Conservation (phyloP, 2,888 invertebrate species). For the Acleris laterana region DNA sequence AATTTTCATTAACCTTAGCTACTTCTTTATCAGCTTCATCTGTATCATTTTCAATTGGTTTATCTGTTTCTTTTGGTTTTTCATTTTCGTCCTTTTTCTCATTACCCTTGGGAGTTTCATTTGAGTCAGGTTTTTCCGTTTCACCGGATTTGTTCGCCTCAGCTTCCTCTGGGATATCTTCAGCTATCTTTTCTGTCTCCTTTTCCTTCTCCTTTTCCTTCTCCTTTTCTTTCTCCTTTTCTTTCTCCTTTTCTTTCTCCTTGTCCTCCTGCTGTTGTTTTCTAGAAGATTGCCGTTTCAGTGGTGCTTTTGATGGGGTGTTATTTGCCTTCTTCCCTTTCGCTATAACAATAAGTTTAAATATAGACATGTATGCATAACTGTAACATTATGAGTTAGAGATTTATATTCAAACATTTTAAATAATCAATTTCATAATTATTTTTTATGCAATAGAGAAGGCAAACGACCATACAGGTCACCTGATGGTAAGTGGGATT, state of each 20-base stretch:
- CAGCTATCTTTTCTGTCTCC: slow-evolving; percentile 27
- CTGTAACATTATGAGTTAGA: too few species aligned
- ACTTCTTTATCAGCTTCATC: slow-evolving; percentile 41
- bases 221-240: slow-evolving; percentile 18
- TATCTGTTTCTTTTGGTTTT: slow-evolving; percentile 32
- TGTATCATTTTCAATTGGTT: slow-evolving; percentile 33
- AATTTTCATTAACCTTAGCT: slow-evolving; percentile 37
- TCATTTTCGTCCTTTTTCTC: slow-evolving; percentile 37
- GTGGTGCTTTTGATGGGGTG: slow-evolving; percentile 52
- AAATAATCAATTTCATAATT: too few species aligned
- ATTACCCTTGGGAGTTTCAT: slow-evolving; percentile 40
- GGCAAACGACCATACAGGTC: too few species aligned
- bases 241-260: slow-evolving; percentile 39
- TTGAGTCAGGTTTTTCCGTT: slow-evolving; percentile 33
- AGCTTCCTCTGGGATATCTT: slow-evolving; percentile 37
- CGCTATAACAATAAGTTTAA: slow-evolving; percentile 41
- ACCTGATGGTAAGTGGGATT: too few species aligned
- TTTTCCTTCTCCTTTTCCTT: slow-evolving; percentile 40
- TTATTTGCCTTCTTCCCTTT: slow-evolving; percentile 61
- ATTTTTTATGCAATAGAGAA: too few species aligned
- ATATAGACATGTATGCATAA: too few species aligned
- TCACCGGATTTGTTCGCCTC: slow-evolving; percentile 34
- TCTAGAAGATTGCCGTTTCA: slow-evolving; percentile 68
- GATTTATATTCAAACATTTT: too few species aligned
- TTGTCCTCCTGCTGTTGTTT: slow-evolving; percentile 61